Conservation (phyloP, 2,797 vertebrate species). For the Numenius phaeopus region DNA sequence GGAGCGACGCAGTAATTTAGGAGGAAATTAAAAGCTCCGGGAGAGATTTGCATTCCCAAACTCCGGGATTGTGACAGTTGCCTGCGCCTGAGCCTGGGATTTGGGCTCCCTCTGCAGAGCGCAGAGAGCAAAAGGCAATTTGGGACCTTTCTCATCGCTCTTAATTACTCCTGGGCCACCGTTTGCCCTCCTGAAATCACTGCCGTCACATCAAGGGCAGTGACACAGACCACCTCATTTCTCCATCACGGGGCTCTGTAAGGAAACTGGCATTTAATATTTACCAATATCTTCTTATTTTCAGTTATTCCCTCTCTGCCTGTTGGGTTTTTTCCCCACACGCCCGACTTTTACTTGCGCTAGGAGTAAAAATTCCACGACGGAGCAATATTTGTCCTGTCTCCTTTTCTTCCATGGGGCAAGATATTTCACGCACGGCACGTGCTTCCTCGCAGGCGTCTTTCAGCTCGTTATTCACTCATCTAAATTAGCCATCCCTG, state of each 20-base stretch:
- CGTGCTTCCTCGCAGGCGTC: neutral
- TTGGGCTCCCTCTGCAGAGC: neutral
- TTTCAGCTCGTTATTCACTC: neutral
- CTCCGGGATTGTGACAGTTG: fast-evolving
- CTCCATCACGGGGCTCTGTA: fast-evolving
- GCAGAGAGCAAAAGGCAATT: neutral
- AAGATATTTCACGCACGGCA: neutral
- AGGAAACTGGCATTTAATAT: neutral
- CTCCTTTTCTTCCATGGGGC: neutral
- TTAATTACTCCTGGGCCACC: too few relatives aligned
- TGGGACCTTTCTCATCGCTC: neutral
- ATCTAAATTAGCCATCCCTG: neutral
- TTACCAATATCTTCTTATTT: neutral
- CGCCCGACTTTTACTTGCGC: fast-evolving
- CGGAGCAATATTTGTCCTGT: fast-evolving
- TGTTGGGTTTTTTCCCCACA: neutral
- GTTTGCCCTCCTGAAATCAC: neutral
- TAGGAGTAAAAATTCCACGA: neutral
- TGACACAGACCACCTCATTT: neutral
- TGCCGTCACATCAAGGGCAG: fast-evolving
- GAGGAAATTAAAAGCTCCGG: neutral
- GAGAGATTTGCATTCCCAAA: neutral
- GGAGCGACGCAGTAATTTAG: neutral
- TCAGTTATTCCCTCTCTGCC: too few relatives aligned
- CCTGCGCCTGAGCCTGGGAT: neutral